Percentiles rank a stretch among this genome's conserved stretches.
Evolutionary conservation across 2,113 vertebrate genomes (phyloP).

Genomic region (Spea bombifrons): DNA sequence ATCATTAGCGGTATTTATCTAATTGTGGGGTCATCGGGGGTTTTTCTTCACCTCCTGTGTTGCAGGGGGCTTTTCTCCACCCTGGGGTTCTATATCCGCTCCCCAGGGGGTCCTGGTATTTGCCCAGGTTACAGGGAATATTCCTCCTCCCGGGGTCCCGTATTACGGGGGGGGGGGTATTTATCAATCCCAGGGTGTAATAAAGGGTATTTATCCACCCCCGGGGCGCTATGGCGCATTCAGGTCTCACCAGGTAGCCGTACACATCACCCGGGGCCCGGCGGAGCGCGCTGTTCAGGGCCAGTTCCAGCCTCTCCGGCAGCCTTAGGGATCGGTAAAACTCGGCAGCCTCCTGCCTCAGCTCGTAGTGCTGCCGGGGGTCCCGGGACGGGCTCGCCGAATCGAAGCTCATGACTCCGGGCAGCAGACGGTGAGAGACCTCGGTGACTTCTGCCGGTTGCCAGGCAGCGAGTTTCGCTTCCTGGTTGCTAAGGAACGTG

Average conservation of each 20-base stretch:
- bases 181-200: neutral
- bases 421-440: neutral
- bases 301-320: constrained; percentile 66
- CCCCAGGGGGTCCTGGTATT: too few species aligned
- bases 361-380: constrained; percentile 46
- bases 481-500: constrained; percentile 10
- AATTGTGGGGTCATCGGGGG: too few species aligned
- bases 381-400: constrained; percentile 34
- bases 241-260: constrained; percentile 71
- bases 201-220: too few species aligned
- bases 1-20: too few species aligned
- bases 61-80: too few species aligned
- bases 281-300: constrained; percentile 66
- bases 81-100: too few species aligned
- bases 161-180: neutral
- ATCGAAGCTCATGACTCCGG: neutral
- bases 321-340: constrained; percentile 65
- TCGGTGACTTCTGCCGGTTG: neutral
- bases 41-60: too few species aligned
- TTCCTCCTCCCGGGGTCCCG: too few species aligned
- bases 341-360: constrained; percentile 63
- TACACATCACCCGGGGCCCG: constrained; percentile 66
- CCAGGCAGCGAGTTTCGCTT: neutral
- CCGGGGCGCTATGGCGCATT: neutral
- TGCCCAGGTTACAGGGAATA: too few species aligned